A percentile compares a stretch with the other conserved stretches of the same genome.
phyloP scores from a whole-genome alignment of 2,888 invertebrate species.

The Tetranychus piercei region DNA sequence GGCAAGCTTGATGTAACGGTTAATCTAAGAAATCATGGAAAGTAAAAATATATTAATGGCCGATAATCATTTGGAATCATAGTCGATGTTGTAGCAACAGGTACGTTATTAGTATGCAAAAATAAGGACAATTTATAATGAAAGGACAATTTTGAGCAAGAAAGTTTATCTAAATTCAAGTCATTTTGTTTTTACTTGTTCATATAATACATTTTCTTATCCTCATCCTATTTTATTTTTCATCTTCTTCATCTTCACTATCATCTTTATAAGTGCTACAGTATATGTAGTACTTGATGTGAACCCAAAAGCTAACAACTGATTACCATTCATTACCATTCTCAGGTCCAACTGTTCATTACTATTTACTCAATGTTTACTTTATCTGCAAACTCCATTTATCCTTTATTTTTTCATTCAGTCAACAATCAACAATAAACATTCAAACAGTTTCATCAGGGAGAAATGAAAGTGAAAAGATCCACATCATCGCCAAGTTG shows the following conservation, averaged over 20 bases:
- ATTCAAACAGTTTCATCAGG: not conserved
- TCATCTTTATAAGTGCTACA: not conserved
- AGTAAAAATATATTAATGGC: no score
- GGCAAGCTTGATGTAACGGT: no score
- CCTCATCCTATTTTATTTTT: not conserved
- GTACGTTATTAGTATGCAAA: no score
- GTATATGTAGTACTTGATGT: not conserved
- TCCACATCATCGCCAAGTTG: no score
- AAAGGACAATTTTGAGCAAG: no score
- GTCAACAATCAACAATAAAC: not conserved
- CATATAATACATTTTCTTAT: not conserved
- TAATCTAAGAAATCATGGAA: no score
- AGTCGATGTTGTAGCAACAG: no score
- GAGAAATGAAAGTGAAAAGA: not conserved
- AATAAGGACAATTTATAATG: no score
- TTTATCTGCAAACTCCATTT: not conserved
- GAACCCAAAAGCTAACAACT: not conserved
- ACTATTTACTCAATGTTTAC: not conserved
- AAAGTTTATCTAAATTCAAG: no score
- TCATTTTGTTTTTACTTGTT: no score
- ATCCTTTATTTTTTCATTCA: not conserved
- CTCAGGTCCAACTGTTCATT: not conserved
- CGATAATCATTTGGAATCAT: no score
- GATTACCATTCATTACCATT: slow-evolving; percentile 1
- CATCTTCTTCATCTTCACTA: not conserved